phyloP scores from a whole-genome alignment of 2,888 invertebrate species.

The Idaea aversata region DNA sequence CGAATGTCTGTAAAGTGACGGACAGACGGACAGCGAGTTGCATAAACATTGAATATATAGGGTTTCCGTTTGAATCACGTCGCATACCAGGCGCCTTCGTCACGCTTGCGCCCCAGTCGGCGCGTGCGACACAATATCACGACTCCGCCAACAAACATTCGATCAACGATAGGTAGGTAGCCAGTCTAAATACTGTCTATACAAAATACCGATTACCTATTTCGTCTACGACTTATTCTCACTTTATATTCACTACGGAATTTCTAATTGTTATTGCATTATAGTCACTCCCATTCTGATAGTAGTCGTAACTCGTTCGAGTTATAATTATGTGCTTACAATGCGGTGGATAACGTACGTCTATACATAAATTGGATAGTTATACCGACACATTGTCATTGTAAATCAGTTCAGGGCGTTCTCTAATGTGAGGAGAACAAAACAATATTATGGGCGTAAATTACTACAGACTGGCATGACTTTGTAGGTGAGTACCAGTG shows the following conservation, averaged over 20 bases:
- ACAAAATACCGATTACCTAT: slow-evolving; percentile 51
- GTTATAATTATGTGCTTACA: slow-evolving; percentile 40
- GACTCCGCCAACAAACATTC: slow-evolving; percentile 54
- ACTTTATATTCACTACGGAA: slow-evolving; percentile 43
- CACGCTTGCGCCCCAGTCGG: slow-evolving; percentile 56
- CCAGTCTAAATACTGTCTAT: slow-evolving; percentile 53
- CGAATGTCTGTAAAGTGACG: slow-evolving; percentile 60
- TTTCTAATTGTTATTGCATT: slow-evolving; percentile 60
- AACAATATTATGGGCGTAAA: slow-evolving; percentile 40
- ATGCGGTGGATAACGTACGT: slow-evolving; percentile 42
- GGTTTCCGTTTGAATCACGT: slow-evolving; percentile 78
- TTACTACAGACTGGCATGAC: slow-evolving; percentile 15
- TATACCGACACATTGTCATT: slow-evolving; percentile 31
- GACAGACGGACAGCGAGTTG: slow-evolving; percentile 65
- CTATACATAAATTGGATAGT: slow-evolving; percentile 2
- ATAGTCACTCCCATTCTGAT: slow-evolving; percentile 50
- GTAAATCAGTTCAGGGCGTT: slow-evolving; percentile 39
- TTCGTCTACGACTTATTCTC: slow-evolving; percentile 29
- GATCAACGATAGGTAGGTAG: slow-evolving; percentile 40
- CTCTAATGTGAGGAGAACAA: slow-evolving; percentile 35
- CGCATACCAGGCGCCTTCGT: slow-evolving; percentile 75
- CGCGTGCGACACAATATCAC: slow-evolving; percentile 69
- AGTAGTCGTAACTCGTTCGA: slow-evolving; percentile 33
- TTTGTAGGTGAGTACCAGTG: slow-evolving; percentile 13
- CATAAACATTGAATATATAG: slow-evolving; percentile 75